These are phyloP conservation scores for Fragum sueziense DNA, from an alignment of 2,888 invertebrate genomes.

Conservation along the genomic window DNA sequence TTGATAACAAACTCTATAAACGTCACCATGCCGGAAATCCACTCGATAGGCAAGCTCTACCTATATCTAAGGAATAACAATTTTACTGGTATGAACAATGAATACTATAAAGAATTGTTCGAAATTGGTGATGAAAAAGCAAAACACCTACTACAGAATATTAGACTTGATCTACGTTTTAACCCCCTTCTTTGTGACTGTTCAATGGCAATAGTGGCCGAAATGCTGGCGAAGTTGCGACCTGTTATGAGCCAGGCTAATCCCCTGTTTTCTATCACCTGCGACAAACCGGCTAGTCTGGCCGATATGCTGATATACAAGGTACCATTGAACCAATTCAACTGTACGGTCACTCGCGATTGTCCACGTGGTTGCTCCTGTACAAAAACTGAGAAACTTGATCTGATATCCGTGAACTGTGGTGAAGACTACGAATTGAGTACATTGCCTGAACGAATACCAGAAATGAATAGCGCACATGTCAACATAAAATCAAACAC, in stretches of 20 bases:
- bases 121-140: constrained; percentile 12
- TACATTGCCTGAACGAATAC: constrained; percentile 19
- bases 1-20: constrained; percentile 35
- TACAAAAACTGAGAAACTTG: constrained; percentile 25
- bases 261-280: constrained; percentile 41
- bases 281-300: constrained; percentile 17
- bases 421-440: background rate
- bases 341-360: constrained; percentile 32
- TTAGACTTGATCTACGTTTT: constrained; percentile 39
- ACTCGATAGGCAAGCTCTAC: background rate
- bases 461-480: background rate
- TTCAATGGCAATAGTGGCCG: constrained; percentile 25
- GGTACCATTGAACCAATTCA: constrained; percentile 32
- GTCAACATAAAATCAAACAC: constrained; percentile 38
- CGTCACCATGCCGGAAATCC: constrained; percentile 19
- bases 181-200: constrained; percentile 55
- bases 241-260: constrained; percentile 31
- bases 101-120: constrained; percentile 24
- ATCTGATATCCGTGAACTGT: constrained; percentile 29
- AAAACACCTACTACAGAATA: constrained; percentile 19
- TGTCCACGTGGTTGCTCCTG: constrained; percentile 41
- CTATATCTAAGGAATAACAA: constrained; percentile 30
- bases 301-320: constrained; percentile 23
- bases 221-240: constrained; percentile 4
- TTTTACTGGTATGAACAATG: constrained; percentile 18